Percentiles rank a stretch among this genome's conserved stretches.
phyloP scores from a whole-genome alignment of 2,113 vertebrate genomes.

The Myotis lucifugus region DNA sequence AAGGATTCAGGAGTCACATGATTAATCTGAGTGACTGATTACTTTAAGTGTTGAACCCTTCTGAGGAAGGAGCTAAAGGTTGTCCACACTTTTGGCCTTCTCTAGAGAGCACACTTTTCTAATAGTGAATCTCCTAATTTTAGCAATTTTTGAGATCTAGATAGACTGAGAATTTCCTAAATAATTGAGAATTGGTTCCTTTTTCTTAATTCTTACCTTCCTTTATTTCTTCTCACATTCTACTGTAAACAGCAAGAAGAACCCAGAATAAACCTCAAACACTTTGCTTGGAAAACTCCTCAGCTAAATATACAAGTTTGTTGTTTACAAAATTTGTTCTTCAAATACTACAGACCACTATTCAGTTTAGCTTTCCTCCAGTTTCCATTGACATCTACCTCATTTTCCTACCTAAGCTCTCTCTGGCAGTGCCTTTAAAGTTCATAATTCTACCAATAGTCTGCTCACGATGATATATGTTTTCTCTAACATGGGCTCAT shows the following conservation, averaged over 20 bases:
- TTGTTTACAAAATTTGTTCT: background rate
- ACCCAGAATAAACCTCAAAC: background rate
- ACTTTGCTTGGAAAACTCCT: background rate
- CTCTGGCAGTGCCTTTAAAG: background rate
- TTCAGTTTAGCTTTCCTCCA: background rate
- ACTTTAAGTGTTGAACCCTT: background rate
- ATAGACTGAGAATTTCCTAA: background rate
- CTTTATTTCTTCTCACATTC: background rate
- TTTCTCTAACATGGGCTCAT: background rate
- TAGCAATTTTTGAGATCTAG: background rate
- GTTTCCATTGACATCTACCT: background rate
- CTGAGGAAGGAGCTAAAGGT: background rate
- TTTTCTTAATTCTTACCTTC: background rate
- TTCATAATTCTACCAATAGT: background rate
- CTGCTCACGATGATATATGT: background rate
- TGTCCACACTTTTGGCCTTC: background rate
- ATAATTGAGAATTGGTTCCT: too few species aligned
- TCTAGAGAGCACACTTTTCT: too few species aligned
- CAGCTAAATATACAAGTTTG: background rate
- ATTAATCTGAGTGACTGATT: background rate
- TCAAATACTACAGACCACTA: background rate
- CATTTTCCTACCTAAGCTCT: background rate
- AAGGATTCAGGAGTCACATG: background rate
- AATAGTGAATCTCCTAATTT: background rate
- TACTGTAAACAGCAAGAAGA: background rate